These are phyloP conservation scores for Xyliphius kryptos DNA, from an alignment of 2,113 vertebrate species.

Conservation along the genomic window DNA sequence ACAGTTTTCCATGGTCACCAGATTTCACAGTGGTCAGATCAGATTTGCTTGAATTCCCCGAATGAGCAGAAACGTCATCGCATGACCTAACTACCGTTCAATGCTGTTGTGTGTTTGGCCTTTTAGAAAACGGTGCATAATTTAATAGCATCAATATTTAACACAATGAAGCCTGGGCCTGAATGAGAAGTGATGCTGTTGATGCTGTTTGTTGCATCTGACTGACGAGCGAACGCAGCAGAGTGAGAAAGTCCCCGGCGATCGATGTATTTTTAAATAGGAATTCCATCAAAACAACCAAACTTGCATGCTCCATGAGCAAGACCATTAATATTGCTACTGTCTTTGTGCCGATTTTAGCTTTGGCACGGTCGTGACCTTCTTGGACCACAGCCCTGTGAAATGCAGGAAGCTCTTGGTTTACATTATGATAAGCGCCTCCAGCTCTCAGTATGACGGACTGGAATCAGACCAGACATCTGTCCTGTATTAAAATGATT, in stretches of 20 bases:
- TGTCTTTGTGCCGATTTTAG: background rate
- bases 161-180: slow-evolving; percentile 35
- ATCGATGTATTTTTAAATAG: background rate
- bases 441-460: background rate
- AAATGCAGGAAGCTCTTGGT: slow-evolving; percentile 7
- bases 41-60: no score
- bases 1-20: no score
- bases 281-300: background rate
- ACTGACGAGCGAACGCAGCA: slow-evolving; percentile 1
- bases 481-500: background rate
- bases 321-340: no score
- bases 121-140: slow-evolving; percentile 43
- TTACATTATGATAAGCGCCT: background rate
- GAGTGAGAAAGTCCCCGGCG: slow-evolving; percentile 8
- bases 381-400: background rate
- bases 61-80: no score
- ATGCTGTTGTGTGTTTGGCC: background rate
- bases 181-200: slow-evolving; percentile 24
- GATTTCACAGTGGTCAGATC: no score
- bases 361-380: background rate
- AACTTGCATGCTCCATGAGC: no score
- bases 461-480: background rate
- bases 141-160: slow-evolving; percentile 52
- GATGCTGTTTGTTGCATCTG: slow-evolving; percentile 30
- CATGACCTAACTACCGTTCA: background rate